phyloP scores from a whole-genome alignment of 2,797 vertebrate species.

The Carcharodon carcharias region DNA sequence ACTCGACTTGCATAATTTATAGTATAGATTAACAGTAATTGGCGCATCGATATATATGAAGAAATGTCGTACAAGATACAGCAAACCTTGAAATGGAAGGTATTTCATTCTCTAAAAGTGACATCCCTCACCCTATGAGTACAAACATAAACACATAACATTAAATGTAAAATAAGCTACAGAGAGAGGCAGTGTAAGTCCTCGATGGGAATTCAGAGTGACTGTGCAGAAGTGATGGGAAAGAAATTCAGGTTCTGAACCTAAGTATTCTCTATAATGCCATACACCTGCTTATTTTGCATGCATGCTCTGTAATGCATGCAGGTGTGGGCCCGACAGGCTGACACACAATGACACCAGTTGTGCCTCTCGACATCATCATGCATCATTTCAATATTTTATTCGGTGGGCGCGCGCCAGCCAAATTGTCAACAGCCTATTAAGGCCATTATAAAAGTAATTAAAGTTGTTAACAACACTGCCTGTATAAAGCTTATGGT shows the following conservation, averaged over 20 bases:
- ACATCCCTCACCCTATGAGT: not conserved
- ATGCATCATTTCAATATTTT: no score
- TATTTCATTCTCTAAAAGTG: not conserved
- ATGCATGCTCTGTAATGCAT: not conserved
- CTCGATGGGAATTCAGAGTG: not conserved
- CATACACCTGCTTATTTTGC: not conserved
- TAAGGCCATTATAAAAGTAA: no score
- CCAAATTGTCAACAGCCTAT: no score
- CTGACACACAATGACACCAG: no score
- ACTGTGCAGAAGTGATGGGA: not conserved
- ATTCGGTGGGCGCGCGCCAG: no score
- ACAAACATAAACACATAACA: not conserved
- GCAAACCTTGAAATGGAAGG: not conserved
- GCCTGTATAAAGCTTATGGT: no score
- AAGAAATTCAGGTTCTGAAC: not conserved
- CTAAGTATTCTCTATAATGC: not conserved
- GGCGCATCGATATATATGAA: not conserved
- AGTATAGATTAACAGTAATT: not conserved
- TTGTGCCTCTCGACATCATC: no score
- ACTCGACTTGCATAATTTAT: not conserved
- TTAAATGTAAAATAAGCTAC: not conserved
- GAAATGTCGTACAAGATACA: not conserved
- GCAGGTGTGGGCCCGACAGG: no score
- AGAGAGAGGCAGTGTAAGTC: not conserved
- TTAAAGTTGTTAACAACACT: no score